Percentiles rank a stretch among this genome's conserved stretches.
Evolutionary conservation across 2,888 invertebrate species (phyloP).

Genomic region (Myathropa florea): DNA sequence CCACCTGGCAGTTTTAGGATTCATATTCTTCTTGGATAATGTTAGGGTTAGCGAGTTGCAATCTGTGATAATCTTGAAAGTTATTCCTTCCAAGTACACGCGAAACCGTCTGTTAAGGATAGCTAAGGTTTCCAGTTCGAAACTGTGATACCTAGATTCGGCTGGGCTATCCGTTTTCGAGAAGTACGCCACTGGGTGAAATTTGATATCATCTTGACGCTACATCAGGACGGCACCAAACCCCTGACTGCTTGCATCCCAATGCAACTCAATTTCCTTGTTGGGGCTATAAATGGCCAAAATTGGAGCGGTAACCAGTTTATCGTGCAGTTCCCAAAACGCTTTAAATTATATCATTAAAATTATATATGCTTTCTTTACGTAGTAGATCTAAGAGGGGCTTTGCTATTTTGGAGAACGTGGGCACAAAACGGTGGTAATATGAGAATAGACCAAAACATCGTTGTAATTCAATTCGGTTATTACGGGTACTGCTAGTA

Average conservation of each 20-base stretch:
- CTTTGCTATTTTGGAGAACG: no score
- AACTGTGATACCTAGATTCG: not conserved
- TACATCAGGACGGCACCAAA: not conserved
- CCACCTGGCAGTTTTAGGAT: conserved; percentile 75
- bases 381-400: no score
- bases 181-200: not conserved
- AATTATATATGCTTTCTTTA: not conserved
- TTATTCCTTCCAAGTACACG: conserved; percentile 23
- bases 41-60: conserved; percentile 71
- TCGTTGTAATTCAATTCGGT: no score
- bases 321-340: not conserved
- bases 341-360: no score
- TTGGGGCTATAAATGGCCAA: not conserved
- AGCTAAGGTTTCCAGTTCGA: not conserved
- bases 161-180: not conserved
- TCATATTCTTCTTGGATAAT: conserved; percentile 27
- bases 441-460: no score
- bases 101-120: not conserved
- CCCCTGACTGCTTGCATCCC: not conserved
- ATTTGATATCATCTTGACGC: not conserved
- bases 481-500: no score
- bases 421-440: no score
- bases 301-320: not conserved
- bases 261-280: not conserved
- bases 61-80: conserved; percentile 68